Conservation (phyloP, 2,888 invertebrate genomes). For the Pollenia amentaria region DNA sequence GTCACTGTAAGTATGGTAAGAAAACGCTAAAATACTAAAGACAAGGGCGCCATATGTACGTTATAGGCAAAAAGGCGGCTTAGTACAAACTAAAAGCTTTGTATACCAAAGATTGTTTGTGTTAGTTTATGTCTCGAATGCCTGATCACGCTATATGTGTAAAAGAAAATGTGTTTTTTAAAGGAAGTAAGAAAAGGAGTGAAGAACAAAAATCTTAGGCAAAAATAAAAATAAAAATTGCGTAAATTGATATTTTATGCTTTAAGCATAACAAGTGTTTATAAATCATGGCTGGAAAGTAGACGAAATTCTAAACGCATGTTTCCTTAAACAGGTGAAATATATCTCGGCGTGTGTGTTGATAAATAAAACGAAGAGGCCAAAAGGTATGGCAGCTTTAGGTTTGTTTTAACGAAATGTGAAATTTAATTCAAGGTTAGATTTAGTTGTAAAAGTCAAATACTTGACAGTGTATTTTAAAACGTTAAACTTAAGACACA, state of each 20-base stretch:
- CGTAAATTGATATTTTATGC: slow-evolving; percentile 73
- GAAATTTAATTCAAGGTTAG: slow-evolving; percentile 50
- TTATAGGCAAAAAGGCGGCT: slow-evolving; percentile 51
- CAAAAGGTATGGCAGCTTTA: background rate
- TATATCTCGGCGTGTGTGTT: slow-evolving; percentile 29
- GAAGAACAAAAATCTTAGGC: background rate
- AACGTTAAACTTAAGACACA: slow-evolving; percentile 26
- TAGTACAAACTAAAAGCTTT: slow-evolving; percentile 31
- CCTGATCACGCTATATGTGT: slow-evolving; percentile 29
- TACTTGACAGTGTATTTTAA: slow-evolving; percentile 47
- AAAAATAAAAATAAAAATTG: slow-evolving; percentile 55
- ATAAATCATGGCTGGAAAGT: slow-evolving; percentile 59
- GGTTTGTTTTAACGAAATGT: slow-evolving; percentile 22
- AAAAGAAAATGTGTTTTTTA: slow-evolving; percentile 19
- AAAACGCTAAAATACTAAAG: slow-evolving; percentile 15
- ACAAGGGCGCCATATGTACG: slow-evolving; percentile 68
- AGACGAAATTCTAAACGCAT: slow-evolving; percentile 53
- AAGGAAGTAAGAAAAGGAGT: background rate
- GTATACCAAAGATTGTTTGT: background rate
- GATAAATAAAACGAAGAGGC: slow-evolving; percentile 31
- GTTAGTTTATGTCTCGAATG: background rate
- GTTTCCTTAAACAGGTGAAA: slow-evolving; percentile 58
- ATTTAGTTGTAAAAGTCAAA: slow-evolving; percentile 51
- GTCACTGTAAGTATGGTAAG: slow-evolving; percentile 68
- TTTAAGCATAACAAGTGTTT: slow-evolving; percentile 72